These are phyloP conservation scores for Mohoua ochrocephala DNA, from an alignment of 2,113 vertebrate genomes.

Conservation along the genomic window DNA sequence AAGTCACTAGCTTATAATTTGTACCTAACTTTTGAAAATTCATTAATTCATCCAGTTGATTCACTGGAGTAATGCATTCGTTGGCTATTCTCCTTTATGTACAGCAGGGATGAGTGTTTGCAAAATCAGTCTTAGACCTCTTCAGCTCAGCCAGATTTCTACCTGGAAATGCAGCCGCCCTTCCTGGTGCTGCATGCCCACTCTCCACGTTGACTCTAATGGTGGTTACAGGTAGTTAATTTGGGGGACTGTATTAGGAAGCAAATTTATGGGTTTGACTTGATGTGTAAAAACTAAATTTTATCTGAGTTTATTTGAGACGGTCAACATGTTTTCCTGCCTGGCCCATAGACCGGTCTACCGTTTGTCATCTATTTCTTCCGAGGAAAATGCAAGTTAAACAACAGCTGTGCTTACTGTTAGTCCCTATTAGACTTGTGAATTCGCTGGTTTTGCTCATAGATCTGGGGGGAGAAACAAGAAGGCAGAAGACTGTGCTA, in stretches of 20 bases:
- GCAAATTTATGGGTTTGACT: background rate
- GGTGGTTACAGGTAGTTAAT: background rate
- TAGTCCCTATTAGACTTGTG: background rate
- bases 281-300: background rate
- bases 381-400: background rate
- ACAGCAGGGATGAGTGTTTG: background rate
- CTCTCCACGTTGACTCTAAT: background rate
- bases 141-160: background rate
- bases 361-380: background rate
- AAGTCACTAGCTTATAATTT: background rate
- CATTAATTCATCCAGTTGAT: background rate
- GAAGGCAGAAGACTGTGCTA: background rate
- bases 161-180: background rate
- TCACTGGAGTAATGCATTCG: background rate
- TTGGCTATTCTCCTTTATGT: background rate
- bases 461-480: background rate
- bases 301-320: background rate
- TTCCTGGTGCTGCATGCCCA: background rate
- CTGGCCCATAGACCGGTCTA: background rate
- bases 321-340: background rate
- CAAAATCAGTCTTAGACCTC: background rate
- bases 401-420: background rate
- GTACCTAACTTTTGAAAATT: background rate
- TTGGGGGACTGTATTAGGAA: background rate
- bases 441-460: background rate